Evolutionary conservation across 2,888 invertebrate genomes (phyloP), one percentile per base, ranked within the genome.

Genomic region (Habroteleia sp.): DNA sequence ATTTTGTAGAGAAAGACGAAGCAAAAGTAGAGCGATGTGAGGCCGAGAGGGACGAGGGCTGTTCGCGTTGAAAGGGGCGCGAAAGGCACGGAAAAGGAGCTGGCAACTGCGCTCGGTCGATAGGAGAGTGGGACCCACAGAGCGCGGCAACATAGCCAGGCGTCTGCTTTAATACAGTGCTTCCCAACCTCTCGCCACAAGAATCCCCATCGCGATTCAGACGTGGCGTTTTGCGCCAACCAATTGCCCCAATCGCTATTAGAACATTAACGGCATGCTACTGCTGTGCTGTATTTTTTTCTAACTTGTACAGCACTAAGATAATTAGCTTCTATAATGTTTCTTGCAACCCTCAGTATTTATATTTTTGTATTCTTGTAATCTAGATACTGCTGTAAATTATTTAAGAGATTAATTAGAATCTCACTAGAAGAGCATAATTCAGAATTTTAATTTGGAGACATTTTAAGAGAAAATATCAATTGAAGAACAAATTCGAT

Each of bases 81-180:
- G 85, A 85, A 86, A 86, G 85, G 84, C 84, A 81, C 75, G 68
- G 80, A 79, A 81, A 82, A 81, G 82, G 84, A 84, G 75, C 79
- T 77, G 88, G 87, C 88, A 88, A 87, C 88, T 81, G 75, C 66
- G 88, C 81, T 69, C 84, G 88, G 87, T 88, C 87, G 88, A 88
- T 88, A 88, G 86, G 81, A 83, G 86, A 84, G 84, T 84, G 84
- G 82, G 83, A 83, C 79, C 79, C 76, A 79, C 76, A 73, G 79
- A 77, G 75, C 35, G 60, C 79, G 88, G 88, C 88, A 87, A 87
- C 87, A 78, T 79, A 71, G 87, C 86, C 79, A 77, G 75, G 78
- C 79, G 84, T 84, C 85, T 84, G 84, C 84, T 83, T 83, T 80
- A 84, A 83, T 81, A 73, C 82, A 84, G 84, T 77, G 82, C 77